Evolutionary conservation across 2,888 invertebrate species (phyloP), one percentile per base, ranked within the genome.

Genomic region (Epirrhoe alternata): DNA sequence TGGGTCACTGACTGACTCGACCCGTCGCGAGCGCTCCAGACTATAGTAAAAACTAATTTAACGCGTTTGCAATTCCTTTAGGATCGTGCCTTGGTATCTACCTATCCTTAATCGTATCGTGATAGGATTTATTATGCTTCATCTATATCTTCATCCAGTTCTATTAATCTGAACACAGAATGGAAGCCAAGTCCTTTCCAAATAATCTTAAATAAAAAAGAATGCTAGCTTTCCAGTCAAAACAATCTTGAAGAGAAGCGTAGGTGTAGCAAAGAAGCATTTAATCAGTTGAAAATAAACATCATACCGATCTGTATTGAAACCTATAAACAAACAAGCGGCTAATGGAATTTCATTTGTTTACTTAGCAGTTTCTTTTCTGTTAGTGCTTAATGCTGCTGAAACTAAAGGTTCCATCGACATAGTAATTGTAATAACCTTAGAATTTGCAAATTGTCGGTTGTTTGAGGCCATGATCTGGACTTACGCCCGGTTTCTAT

Each of bases 331-430:
- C 61, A 61, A 59, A 50, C 49, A 51, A 17, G 8, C n/a, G 60
- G 61, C 56, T 72, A 66, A 69, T 68, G 56, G 56, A 64, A 57
- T 58, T 66, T 52, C 30, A 63, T 69, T 69, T 71, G 68, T 71
- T 73, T 71, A 69, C 57, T 55, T 47, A 49, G 45, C 55, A 54
- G 35, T 17, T 51, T 54, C 47, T 30, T 59, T 55, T 64, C 42
- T 38, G 10, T 16, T n/a, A 58, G 49, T 8, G 5, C 16, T 54
- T 31, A 58, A 53, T 42, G 42, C 49, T 31, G 16, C 38, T 47
- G 30, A 62, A 38, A 14, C 31, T 50, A 30, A 49, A 31, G 33
- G 42, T 54, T n/a, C 6, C 31, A 38, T 38, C 10, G 35, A 35
- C 10, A 8, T 24, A 1, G 24, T 24, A 35, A 35, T 8, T 8